Conservation (phyloP, 2,888 invertebrate genomes). For the Pandemis corylana region DNA sequence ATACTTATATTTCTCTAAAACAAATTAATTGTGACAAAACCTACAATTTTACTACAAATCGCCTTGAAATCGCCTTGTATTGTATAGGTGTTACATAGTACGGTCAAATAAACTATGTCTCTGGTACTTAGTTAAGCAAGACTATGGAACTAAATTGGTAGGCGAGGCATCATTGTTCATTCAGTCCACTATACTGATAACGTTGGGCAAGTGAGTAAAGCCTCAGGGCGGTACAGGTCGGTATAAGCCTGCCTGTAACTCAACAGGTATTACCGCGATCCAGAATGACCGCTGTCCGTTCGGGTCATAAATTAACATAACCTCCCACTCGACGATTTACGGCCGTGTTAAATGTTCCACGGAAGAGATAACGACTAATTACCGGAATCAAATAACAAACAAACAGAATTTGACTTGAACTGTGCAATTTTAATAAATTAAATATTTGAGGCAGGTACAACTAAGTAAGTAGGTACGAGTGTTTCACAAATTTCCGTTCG, state of each 20-base stretch:
- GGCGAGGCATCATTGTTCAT: background rate
- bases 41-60: too few relatives aligned
- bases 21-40: too few relatives aligned
- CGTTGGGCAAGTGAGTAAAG: constrained; percentile 12
- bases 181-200: background rate
- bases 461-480: too few relatives aligned
- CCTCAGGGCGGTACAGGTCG: constrained; percentile 57
- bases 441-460: too few relatives aligned
- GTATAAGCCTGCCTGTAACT: constrained; percentile 73
- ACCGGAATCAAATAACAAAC: constrained; percentile 25
- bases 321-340: constrained; percentile 58
- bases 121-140: background rate
- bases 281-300: constrained; percentile 71
- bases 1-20: too few relatives aligned
- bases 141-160: background rate
- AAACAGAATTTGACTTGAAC: background rate
- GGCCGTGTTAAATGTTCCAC: constrained; percentile 52
- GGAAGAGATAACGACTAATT: constrained; percentile 46
- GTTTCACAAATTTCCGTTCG: too few relatives aligned
- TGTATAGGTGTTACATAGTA: background rate
- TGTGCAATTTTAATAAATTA: background rate
- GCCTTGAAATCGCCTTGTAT: too few relatives aligned
- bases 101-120: background rate
- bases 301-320: constrained; percentile 69
- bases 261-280: constrained; percentile 81